Evolutionary conservation across 1,140 invertebrate genomes (phyloP).

Genomic region (Melipona quadrifasciata): DNA sequence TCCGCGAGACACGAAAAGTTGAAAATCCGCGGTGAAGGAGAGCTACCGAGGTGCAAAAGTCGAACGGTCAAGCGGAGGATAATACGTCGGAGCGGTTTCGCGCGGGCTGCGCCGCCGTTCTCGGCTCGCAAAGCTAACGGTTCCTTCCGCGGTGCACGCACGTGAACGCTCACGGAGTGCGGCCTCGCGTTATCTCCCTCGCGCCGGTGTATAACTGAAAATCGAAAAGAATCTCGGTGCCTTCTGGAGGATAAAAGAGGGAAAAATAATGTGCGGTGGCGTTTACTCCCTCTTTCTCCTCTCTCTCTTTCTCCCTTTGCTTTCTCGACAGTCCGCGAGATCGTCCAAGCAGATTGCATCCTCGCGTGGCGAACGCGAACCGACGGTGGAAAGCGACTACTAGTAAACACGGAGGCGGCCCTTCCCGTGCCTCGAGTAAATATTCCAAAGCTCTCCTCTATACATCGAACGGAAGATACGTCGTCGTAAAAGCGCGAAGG

Average conservation of each 20-base stretch:
- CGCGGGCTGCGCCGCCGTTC: constrained; percentile 7
- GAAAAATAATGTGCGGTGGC: constrained; percentile 61
- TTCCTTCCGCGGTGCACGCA: constrained; percentile 73
- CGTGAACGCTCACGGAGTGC: constrained; percentile 67
- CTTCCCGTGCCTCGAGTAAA: constrained; percentile 24
- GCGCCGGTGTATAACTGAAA: constrained; percentile 37
- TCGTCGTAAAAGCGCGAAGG: not conserved
- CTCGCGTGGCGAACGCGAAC: constrained; percentile 47
- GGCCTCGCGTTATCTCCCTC: constrained; percentile 47
- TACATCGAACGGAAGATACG: not conserved
- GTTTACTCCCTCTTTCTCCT: constrained; percentile 16
- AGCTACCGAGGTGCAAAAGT: too few relatives aligned
- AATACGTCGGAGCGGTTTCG: constrained; percentile 4
- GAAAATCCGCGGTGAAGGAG: too few relatives aligned
- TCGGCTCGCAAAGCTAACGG: constrained; percentile 75
- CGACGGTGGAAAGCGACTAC: constrained; percentile 71
- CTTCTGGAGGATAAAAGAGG: not conserved
- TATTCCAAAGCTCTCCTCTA: not conserved
- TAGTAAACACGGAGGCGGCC: constrained; percentile 41
- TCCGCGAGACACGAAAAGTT: not conserved
- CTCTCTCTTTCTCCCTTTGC: constrained; percentile 2
- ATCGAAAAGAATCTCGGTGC: constrained; percentile 30
- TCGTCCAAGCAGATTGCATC: constrained; percentile 37
- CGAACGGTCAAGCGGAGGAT: not conserved
- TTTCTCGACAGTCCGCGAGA: constrained; percentile 45